phyloP scores from a whole-genome alignment of 2,797 vertebrate genomes.

The Saxicola maurus region DNA sequence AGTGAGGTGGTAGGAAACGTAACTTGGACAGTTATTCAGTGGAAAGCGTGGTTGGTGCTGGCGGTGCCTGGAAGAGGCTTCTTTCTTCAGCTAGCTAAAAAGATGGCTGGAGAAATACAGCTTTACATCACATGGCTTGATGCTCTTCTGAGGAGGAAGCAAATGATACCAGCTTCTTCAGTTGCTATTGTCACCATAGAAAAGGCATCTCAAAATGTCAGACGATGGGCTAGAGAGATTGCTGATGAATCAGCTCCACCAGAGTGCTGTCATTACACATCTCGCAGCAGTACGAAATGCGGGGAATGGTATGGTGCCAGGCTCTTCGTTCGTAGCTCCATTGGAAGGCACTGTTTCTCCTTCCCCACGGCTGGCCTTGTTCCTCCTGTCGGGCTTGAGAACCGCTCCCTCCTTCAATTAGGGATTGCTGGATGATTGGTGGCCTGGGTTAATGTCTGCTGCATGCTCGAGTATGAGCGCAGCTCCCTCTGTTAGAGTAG shows the following conservation, averaged over 20 bases:
- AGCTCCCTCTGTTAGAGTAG: not conserved
- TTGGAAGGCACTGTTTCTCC: not conserved
- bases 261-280: not conserved
- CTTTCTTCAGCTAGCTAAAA: not conserved
- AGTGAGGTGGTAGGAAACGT: not conserved
- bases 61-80: not conserved
- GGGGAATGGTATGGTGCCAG: not conserved
- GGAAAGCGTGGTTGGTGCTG: not conserved
- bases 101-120: not conserved
- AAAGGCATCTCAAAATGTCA: not conserved
- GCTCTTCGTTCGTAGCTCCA: not conserved
- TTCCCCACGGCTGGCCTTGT: not conserved
- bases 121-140: not conserved
- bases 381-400: not conserved
- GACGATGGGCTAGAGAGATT: not conserved
- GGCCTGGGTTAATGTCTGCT: not conserved
- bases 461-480: not conserved
- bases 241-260: not conserved
- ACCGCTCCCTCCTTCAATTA: not conserved
- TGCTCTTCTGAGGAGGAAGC: not conserved
- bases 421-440: not conserved
- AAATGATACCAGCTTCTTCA: not conserved
- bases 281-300: not conserved
- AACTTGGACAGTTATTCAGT: fast-evolving
- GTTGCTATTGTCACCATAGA: not conserved